A percentile compares a stretch with the other conserved stretches of the same genome.
Evolutionary conservation across 1,140 invertebrate genomes (phyloP).

Genomic region (Penaeus indicus): DNA sequence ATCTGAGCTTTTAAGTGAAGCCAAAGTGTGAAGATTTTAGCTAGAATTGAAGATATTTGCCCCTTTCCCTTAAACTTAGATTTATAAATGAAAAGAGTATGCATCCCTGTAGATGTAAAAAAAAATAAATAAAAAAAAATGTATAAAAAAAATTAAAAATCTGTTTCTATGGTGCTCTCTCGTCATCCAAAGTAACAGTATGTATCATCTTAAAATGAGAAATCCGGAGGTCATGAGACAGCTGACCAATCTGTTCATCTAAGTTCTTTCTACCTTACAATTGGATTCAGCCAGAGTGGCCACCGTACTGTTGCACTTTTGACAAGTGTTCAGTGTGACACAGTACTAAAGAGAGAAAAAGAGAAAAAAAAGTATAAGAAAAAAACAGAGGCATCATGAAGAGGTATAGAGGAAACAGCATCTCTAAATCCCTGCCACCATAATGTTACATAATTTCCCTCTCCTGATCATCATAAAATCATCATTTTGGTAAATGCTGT

Average conservation of each 20-base stretch:
- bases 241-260: conserved; percentile 28
- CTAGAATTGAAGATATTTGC: conserved; percentile 24
- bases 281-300: background rate
- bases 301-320: conserved; percentile 13
- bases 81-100: too few species aligned
- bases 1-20: conserved; percentile 46
- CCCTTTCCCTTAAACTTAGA: conserved; percentile 13
- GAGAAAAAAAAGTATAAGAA: background rate
- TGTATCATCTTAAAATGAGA: conserved; percentile 26
- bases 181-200: conserved; percentile 34
- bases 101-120: too few species aligned
- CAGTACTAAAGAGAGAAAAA: background rate
- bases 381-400: conserved; percentile 11
- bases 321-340: conserved; percentile 9
- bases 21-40: conserved; percentile 43
- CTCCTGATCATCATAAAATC: background rate
- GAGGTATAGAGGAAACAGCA: background rate
- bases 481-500: conserved; percentile 3
- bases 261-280: background rate
- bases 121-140: conserved; percentile 31
- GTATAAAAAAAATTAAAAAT: conserved; percentile 28
- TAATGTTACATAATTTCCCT: too few species aligned
- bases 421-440: too few species aligned
- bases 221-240: conserved; percentile 17
- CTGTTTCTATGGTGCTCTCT: conserved; percentile 48